Base-by-base conservation (phyloP, 1,140 invertebrate species). In the Lethocerus indicus region DNA sequence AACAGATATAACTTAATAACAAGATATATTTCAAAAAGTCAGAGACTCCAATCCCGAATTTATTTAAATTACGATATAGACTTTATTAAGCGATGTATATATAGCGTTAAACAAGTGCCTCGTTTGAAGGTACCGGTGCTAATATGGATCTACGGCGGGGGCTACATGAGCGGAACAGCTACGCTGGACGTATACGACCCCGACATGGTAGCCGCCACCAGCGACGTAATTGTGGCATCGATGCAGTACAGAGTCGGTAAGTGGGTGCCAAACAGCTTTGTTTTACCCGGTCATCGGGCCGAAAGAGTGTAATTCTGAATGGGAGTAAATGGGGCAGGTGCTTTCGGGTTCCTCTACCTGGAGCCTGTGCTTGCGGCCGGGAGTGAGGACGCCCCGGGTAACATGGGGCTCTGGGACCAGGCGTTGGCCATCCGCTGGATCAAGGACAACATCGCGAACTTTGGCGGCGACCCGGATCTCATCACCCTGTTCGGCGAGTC, bases 401-500 rank as follows among this genome's bases (percentile, higher is more conserved):
- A 88, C 60, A 83, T 87, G 76, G 84, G 83, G 0, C 67, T 87
- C 0, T 87, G 85, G 79, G 92, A 97, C 68, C 89, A 94, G 67
- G 79, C 85, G 0, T 55, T 93, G 60, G 92, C 90, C 1, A 79
- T 96, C 51, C 73, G 83, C 37, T 94, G 89, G 90, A 76, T 98
- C 0, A 83, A 89, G 63, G 81, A 86, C 47, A 96, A 98, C 63
- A 90, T 91, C 7, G 74, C 74, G 2, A 75, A 75, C 18, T 96
- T 97, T 61, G 91, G 91, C 3, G 93, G 92, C 1, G 87, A 95
- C 68, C 83, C 87, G 0, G 77, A 92, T 21, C 71, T 85, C 45
- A 86, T 97, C 44, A 98, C 94, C 0, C 68, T 98, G 1, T 95
- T 97, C 57, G 92, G 93, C 0, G 92, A 97, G 66, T 87, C 82